Conservation (phyloP, 1,140 invertebrate species). For the Heliconius himera region DNA sequence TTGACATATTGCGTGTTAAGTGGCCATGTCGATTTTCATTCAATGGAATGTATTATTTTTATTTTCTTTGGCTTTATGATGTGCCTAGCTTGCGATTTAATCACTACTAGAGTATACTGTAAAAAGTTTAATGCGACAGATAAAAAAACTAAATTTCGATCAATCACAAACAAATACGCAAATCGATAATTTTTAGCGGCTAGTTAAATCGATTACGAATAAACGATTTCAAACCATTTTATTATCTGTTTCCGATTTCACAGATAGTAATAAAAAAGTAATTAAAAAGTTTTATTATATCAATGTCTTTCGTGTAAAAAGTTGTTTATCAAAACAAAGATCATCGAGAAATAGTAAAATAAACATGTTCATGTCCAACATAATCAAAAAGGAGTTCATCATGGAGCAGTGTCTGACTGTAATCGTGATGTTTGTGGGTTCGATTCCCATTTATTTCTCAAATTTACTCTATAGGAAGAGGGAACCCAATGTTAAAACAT, state of each 20-base stretch:
- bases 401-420: background rate
- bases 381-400: background rate
- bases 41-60: too few species aligned
- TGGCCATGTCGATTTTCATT: too few species aligned
- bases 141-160: background rate
- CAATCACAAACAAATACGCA: background rate
- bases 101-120: too few species aligned
- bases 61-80: too few species aligned
- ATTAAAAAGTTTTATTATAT: background rate
- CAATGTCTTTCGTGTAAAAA: background rate
- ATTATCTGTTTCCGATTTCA: conserved; percentile 3
- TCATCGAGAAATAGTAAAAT: background rate
- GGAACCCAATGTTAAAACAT: too few species aligned
- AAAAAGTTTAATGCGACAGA: background rate
- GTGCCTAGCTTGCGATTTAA: too few species aligned
- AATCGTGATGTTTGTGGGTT: too few species aligned
- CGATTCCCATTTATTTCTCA: too few species aligned
- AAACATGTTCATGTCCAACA: background rate
- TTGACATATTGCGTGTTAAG: too few species aligned
- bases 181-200: background rate
- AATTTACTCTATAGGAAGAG: too few species aligned
- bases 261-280: background rate
- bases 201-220: background rate
- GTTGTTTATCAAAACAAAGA: background rate
- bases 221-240: background rate